phyloP scores from a whole-genome alignment of 1,140 invertebrate species.

The Drosophila pandora region DNA sequence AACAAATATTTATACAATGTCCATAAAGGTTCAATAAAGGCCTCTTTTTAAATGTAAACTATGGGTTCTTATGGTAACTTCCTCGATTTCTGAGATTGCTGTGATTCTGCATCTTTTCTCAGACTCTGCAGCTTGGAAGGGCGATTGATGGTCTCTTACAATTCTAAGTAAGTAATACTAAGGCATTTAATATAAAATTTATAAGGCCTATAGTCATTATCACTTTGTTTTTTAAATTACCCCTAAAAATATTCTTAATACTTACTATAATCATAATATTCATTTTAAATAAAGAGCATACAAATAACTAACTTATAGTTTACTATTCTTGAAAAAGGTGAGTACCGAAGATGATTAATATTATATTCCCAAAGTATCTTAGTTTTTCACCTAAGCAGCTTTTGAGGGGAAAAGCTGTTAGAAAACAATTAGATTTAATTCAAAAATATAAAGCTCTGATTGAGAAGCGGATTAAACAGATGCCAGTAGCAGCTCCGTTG shows the following conservation, averaged over 20 bases:
- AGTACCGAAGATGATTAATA: background rate
- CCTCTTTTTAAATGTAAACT: background rate
- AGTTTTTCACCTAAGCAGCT: background rate
- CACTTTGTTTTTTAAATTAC: too few species aligned
- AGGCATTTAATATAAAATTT: too few species aligned
- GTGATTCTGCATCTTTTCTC: too few species aligned
- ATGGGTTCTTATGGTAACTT: background rate
- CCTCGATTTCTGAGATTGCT: background rate
- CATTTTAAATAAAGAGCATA: too few species aligned
- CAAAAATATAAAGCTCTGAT: background rate
- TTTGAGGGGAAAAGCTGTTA: constrained; percentile 2
- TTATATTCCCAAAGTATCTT: background rate
- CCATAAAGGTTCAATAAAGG: background rate
- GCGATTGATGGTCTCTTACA: too few species aligned
- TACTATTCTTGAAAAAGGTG: too few species aligned
- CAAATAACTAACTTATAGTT: too few species aligned
- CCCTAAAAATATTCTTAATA: too few species aligned
- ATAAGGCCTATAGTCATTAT: too few species aligned
- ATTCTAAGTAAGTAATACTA: too few species aligned
- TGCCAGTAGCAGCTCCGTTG: background rate
- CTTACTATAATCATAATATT: too few species aligned
- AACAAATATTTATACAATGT: background rate
- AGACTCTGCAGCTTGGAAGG: too few species aligned
- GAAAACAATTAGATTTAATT: background rate
- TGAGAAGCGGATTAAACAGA: background rate